phyloP scores from a whole-genome alignment of 2,113 vertebrate genomes.

The Leptosomus discolor region DNA sequence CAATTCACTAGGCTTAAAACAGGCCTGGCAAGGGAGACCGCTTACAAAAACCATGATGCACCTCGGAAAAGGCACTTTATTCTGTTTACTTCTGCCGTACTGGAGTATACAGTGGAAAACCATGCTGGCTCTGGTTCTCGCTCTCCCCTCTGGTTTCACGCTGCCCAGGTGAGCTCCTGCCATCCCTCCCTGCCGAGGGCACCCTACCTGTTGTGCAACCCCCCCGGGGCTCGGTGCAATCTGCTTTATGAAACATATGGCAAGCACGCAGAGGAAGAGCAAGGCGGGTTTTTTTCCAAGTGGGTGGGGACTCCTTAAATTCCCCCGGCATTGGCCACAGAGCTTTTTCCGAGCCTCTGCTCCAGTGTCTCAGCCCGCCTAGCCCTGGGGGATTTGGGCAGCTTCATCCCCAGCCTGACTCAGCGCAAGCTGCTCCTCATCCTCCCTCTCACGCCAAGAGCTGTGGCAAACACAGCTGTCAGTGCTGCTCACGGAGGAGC shows the following conservation, averaged over 20 bases:
- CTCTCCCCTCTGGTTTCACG: neutral
- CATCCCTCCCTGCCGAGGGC: neutral
- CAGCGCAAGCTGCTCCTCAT: neutral
- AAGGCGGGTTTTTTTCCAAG: neutral
- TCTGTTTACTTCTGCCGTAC: neutral
- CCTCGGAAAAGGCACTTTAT: constrained; percentile 39
- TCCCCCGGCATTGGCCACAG: constrained; percentile 19
- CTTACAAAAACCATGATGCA: neutral
- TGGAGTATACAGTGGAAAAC: neutral
- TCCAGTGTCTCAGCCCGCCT: constrained; percentile 21
- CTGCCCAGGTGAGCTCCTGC: neutral
- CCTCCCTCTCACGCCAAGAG: neutral
- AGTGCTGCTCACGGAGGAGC: neutral
- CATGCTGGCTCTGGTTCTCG: fast-evolving
- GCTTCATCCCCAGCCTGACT: constrained; percentile 11
- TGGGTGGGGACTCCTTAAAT: constrained; percentile 34
- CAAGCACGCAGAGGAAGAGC: neutral
- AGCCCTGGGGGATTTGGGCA: constrained; percentile 1
- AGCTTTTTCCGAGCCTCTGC: constrained; percentile 4
- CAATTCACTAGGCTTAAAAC: neutral
- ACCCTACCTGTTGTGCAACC: neutral
- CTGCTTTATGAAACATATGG: neutral
- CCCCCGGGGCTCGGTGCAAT: neutral
- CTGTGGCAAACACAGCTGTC: neutral
- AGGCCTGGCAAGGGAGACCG: neutral